Evolutionary conservation across 2,888 invertebrate species (phyloP).

Genomic region (Lumbricus terrestris): DNA sequence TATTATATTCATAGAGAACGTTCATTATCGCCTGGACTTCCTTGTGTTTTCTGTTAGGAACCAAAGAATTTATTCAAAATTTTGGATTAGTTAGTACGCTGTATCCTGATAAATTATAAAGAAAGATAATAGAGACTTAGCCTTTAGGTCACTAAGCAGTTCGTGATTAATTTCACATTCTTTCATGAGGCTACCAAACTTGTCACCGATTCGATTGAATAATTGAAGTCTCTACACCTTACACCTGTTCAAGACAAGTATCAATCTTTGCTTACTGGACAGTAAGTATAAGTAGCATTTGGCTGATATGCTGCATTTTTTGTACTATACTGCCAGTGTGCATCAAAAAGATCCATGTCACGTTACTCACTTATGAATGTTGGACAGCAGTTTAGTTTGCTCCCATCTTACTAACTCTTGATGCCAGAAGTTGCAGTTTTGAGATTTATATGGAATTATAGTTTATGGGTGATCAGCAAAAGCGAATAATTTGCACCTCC

Average conservation of each 20-base stretch:
- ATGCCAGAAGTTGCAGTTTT: not conserved
- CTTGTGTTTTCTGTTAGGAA: not conserved
- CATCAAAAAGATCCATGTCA: not conserved
- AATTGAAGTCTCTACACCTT: not conserved
- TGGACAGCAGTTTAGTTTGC: not conserved
- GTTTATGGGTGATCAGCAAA: not conserved
- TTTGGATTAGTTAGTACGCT: not conserved
- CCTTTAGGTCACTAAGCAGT: not conserved
- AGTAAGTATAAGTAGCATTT: not conserved
- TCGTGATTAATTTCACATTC: not conserved
- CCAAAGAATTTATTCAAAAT: not conserved
- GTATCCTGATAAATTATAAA: not conserved
- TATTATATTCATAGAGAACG: not conserved
- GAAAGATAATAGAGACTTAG: not conserved
- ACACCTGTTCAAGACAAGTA: not conserved
- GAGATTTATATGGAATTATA: too few relatives aligned
- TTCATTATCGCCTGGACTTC: not conserved
- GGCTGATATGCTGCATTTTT: not conserved
- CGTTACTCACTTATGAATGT: too few relatives aligned
- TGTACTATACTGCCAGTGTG: not conserved
- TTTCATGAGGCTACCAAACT: not conserved
- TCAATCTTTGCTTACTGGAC: not conserved
- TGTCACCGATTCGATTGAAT: too few relatives aligned
- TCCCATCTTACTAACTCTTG: not conserved
- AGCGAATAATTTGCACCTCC: not conserved